These are phyloP conservation scores for Palloptera scutellata DNA, from an alignment of 2,888 invertebrate genomes.

Conservation along the genomic window DNA sequence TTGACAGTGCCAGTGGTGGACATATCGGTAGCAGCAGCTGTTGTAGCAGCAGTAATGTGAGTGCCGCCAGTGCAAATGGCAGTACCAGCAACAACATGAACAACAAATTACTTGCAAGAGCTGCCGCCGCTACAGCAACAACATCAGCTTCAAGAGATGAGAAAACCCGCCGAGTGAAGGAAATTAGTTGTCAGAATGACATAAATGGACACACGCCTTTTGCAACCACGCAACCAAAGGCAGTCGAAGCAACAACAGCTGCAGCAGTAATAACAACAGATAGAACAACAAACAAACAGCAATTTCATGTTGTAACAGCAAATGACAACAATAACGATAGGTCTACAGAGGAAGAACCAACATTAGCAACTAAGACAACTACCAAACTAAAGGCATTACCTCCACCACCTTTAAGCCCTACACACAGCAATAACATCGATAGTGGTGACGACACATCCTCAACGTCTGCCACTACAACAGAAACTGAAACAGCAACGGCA, in stretches of 20 bases:
- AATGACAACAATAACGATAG: constrained; percentile 28
- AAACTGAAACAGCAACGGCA: constrained; percentile 29
- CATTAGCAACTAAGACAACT: constrained; percentile 44
- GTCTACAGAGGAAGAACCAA: not conserved
- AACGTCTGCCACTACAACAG: not conserved
- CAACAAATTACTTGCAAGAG: constrained; percentile 20
- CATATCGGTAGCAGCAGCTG: constrained; percentile 17
- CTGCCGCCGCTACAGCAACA: not conserved
- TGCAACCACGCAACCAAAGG: not conserved
- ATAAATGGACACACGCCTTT: constrained; percentile 32
- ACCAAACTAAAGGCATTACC: constrained; percentile 53
- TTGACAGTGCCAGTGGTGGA: constrained; percentile 49
- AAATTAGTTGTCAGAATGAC: constrained; percentile 37
- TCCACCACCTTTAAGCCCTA: constrained; percentile 46
- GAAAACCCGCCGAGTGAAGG: constrained; percentile 36
- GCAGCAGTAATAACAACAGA: constrained; percentile 26
- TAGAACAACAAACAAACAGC: not conserved
- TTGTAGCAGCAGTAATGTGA: constrained; percentile 27
- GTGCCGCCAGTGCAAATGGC: constrained; percentile 23
- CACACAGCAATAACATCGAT: constrained; percentile 27
- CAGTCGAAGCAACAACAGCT: constrained; percentile 30
- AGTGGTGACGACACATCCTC: constrained; percentile 7
- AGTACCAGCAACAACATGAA: constrained; percentile 34
- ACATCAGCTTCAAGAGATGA: constrained; percentile 20
- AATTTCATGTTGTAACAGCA: constrained; percentile 31